phyloP scores from a whole-genome alignment of 2,113 vertebrate species.

The Clupea harengus region DNA sequence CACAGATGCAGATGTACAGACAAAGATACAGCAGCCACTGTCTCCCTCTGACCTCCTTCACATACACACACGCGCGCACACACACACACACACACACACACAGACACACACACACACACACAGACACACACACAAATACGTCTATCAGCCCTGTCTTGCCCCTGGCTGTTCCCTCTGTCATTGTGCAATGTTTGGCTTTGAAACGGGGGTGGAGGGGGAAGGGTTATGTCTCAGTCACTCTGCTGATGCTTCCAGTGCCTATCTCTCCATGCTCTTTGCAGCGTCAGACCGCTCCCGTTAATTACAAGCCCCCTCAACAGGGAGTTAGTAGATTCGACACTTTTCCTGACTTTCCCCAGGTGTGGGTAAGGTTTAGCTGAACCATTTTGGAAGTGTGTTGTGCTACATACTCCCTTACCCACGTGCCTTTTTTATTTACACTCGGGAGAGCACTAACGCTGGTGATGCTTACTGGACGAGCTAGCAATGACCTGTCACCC shows the following conservation, averaged over 20 bases:
- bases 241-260: neutral
- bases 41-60: neutral
- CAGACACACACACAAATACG: neutral
- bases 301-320: neutral
- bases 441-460: neutral
- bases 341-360: neutral
- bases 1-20: neutral
- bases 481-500: neutral
- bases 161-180: conserved; percentile 11
- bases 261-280: neutral
- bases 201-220: neutral
- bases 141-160: neutral
- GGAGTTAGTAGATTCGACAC: neutral
- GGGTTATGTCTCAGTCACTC: neutral
- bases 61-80: neutral
- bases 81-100: neutral
- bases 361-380: neutral
- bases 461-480: neutral
- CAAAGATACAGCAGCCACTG: neutral
- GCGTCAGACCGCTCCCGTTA: neutral
- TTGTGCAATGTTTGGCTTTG: neutral
- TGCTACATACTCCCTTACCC: neutral
- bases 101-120: neutral
- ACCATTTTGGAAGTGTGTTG: neutral
- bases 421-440: neutral